These are phyloP conservation scores for Lasioglossum morio DNA, from an alignment of 2,888 invertebrate genomes.

Conservation along the genomic window DNA sequence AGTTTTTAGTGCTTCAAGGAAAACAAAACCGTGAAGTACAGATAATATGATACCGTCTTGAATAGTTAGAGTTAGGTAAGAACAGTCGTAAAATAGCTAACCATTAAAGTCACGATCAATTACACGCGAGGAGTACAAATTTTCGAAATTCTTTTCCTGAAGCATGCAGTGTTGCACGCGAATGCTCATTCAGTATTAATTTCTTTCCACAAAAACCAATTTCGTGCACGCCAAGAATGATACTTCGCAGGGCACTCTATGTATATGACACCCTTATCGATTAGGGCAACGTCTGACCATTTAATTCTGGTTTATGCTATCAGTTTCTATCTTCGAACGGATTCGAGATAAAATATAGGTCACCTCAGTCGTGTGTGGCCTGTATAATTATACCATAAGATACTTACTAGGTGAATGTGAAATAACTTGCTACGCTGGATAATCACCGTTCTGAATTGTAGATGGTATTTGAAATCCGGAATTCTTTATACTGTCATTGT, in stretches of 20 bases:
- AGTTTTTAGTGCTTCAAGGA: too few species aligned
- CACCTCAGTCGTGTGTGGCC: neutral
- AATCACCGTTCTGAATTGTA: neutral
- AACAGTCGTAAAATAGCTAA: neutral
- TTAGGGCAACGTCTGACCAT: neutral
- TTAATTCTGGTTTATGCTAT: slow-evolving; percentile 9
- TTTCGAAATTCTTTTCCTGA: neutral
- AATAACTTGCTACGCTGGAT: neutral
- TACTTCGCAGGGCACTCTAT: neutral
- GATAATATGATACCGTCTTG: neutral
- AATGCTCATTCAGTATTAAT: neutral
- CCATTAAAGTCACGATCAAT: neutral
- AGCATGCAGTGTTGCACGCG: neutral
- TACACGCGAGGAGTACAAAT: neutral
- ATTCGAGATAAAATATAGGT: neutral
- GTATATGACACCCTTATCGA: neutral
- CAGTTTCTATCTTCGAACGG: slow-evolving; percentile 11
- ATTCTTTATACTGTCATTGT: neutral
- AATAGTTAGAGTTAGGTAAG: neutral
- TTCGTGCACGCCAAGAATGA: neutral
- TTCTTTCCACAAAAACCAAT: neutral
- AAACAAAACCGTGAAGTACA: too few species aligned
- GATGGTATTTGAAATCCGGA: neutral
- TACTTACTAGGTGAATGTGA: neutral
- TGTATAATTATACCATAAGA: neutral